phyloP scores from a whole-genome alignment of 2,888 invertebrate genomes.

The Perizoma affinitatum region DNA sequence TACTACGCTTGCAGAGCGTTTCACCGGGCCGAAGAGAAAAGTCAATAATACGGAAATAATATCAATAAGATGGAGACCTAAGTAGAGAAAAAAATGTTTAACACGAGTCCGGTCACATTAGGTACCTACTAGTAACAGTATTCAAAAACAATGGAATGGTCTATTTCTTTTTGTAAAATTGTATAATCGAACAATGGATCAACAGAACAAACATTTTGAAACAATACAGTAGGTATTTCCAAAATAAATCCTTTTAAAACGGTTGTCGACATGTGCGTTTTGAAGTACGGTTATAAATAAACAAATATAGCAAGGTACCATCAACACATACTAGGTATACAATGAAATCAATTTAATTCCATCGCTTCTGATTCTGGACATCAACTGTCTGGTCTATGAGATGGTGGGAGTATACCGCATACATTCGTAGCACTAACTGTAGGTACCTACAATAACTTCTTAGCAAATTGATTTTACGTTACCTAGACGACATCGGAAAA shows the following conservation, averaged over 20 bases:
- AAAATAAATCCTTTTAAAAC: slow-evolving; percentile 23
- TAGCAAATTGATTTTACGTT: too few species aligned
- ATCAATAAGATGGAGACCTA: too few species aligned
- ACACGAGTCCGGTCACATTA: slow-evolving; percentile 50
- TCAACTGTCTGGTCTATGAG: slow-evolving; percentile 1
- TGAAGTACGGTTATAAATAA: slow-evolving; percentile 16
- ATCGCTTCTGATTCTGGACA: slow-evolving; percentile 13
- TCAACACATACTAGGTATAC: slow-evolving; percentile 1
- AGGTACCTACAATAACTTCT: too few species aligned
- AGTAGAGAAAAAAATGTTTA: too few species aligned
- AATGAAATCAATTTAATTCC: slow-evolving; percentile 3
- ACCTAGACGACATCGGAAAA: too few species aligned
- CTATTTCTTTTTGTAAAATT: slow-evolving; percentile 50
- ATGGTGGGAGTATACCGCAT: too few species aligned
- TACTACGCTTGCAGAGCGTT: too few species aligned
- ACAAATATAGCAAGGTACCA: slow-evolving; percentile 10
- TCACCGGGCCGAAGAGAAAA: too few species aligned
- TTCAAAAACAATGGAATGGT: slow-evolving; percentile 55
- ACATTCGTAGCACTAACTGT: too few species aligned
- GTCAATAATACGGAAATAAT: too few species aligned
- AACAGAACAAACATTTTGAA: slow-evolving; percentile 46
- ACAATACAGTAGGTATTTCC: slow-evolving; percentile 26
- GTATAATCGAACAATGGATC: slow-evolving; percentile 51
- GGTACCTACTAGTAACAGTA: slow-evolving; percentile 51
- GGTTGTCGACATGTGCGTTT: slow-evolving; percentile 16